Evolutionary conservation across 2,113 vertebrate genomes (phyloP).

Genomic region (Paratilapia polleni): DNA sequence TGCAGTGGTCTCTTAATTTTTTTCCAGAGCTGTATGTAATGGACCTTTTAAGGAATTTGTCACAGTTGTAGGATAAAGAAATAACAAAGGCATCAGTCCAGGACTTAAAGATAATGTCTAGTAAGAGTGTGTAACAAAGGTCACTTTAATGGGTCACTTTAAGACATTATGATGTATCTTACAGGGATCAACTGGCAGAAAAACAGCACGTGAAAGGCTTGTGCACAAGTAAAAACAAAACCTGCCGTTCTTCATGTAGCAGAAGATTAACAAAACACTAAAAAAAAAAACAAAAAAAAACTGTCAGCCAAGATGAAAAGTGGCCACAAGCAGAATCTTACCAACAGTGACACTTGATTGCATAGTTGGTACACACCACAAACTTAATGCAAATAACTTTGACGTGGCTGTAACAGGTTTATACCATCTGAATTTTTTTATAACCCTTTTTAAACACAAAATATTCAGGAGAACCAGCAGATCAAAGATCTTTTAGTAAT

Average conservation of each 20-base stretch:
- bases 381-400: not conserved
- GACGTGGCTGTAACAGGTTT: not conserved
- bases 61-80: not conserved
- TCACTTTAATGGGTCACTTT: conserved; percentile 10
- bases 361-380: not conserved
- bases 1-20: too few relatives aligned
- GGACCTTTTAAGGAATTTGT: not conserved
- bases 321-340: conserved; percentile 1
- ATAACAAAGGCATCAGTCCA: too few relatives aligned
- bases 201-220: not conserved
- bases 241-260: not conserved
- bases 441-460: not conserved
- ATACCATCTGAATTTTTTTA: not conserved
- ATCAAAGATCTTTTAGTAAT: not conserved
- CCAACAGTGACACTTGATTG: conserved; percentile 1
- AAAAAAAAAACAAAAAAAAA: conserved; percentile 14
- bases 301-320: not conserved
- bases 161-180: not conserved
- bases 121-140: not conserved
- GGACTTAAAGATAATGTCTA: not conserved
- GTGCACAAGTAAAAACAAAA: not conserved
- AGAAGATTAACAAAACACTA: not conserved
- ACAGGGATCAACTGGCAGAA: not conserved
- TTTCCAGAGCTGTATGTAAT: not conserved
- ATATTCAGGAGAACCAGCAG: not conserved